phyloP scores from a whole-genome alignment of 2,888 invertebrate species.

The Agrochola lota region DNA sequence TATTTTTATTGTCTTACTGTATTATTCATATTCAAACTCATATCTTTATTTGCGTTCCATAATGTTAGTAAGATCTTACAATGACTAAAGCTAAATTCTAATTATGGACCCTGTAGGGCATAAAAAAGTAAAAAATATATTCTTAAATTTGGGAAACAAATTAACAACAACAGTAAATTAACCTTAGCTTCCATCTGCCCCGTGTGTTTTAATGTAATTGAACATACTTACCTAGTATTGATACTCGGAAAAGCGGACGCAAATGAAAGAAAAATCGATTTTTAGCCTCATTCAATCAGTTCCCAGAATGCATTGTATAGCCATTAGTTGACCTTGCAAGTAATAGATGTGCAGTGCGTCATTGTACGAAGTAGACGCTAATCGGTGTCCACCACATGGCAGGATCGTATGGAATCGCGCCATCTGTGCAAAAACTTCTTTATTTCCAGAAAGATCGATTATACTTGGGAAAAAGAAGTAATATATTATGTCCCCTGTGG shows the following conservation, averaged over 20 bases:
- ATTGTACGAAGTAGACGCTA: conserved; percentile 17
- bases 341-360: conserved; percentile 29
- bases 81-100: too few species aligned
- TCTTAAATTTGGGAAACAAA: too few species aligned
- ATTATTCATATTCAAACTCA: too few species aligned
- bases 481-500: neutral
- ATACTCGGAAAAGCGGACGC: conserved; percentile 3
- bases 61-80: too few species aligned
- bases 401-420: conserved; percentile 49
- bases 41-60: too few species aligned
- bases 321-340: conserved; percentile 34
- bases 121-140: too few species aligned
- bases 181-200: neutral
- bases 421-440: conserved; percentile 48
- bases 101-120: too few species aligned
- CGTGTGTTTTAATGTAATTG: neutral
- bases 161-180: too few species aligned
- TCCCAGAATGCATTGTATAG: conserved; percentile 31
- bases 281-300: conserved; percentile 6
- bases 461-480: conserved; percentile 15
- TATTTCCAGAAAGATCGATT: conserved; percentile 49
- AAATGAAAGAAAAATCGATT: conserved; percentile 30
- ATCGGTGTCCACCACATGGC: conserved; percentile 48
- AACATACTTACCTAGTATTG: neutral
- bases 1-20: too few species aligned